These are phyloP conservation scores for Drymodes brunneopygia DNA, from an alignment of 2,113 vertebrate species.

Conservation along the genomic window DNA sequence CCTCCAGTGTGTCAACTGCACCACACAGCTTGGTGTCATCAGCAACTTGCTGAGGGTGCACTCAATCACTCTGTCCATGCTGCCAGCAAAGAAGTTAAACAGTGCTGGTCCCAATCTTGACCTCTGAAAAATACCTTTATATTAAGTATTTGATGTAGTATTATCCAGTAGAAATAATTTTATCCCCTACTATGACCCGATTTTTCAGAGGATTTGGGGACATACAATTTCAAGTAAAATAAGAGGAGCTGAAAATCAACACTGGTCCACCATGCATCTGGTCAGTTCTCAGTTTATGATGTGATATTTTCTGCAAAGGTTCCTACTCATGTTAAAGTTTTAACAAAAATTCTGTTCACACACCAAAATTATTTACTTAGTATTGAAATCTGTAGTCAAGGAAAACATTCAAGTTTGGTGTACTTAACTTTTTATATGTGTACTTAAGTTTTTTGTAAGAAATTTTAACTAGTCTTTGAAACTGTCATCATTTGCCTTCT, in stretches of 20 bases:
- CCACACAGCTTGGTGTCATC: neutral
- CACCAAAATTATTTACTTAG: neutral
- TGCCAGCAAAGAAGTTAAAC: neutral
- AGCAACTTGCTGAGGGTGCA: neutral
- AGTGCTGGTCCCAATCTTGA: neutral
- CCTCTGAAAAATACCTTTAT: neutral
- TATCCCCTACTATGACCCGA: neutral
- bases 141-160: neutral
- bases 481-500: neutral
- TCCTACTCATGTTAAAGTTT: neutral
- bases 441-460: neutral
- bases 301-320: neutral
- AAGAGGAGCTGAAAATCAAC: neutral
- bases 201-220: neutral
- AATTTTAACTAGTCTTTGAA: neutral
- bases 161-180: neutral
- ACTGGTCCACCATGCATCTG: neutral
- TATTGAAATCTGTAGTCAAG: neutral
- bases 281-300: neutral
- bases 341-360: neutral
- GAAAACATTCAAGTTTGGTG: neutral
- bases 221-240: neutral
- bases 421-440: neutral
- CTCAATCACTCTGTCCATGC: neutral
- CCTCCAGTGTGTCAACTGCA: neutral